A percentile compares a stretch with the other conserved stretches of the same genome.
These are phyloP conservation scores for Neoaliturus tenellus DNA, from an alignment of 2,888 invertebrate genomes.

Conservation along the genomic window DNA sequence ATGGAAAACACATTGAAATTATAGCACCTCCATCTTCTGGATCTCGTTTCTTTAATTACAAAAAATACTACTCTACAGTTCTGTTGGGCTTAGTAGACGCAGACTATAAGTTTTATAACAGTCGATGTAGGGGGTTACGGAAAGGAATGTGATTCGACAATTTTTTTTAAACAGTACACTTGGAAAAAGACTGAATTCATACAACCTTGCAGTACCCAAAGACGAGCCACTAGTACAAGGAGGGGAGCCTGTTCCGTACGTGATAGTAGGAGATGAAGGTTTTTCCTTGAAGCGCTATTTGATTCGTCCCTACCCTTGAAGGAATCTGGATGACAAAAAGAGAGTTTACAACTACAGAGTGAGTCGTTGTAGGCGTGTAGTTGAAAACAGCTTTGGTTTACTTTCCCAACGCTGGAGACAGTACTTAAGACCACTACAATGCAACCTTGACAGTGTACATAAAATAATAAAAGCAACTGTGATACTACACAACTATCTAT, in stretches of 20 bases:
- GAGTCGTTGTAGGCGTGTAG: neutral
- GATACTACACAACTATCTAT: neutral
- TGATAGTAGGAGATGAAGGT: conserved; percentile 49
- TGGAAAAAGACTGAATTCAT: neutral
- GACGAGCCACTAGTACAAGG: neutral
- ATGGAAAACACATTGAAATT: no score
- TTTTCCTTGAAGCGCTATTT: neutral
- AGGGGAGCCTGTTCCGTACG: conserved; percentile 2
- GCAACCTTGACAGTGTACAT: neutral
- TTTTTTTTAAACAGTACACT: conserved; percentile 53
- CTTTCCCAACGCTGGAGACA: neutral
- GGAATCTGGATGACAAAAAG: neutral
- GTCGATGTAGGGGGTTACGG: conserved; percentile 56
- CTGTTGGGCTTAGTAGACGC: conserved; percentile 59
- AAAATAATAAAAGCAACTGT: neutral
- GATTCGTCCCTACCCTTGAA: no score
- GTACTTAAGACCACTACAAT: neutral
- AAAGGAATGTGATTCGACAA: conserved; percentile 57
- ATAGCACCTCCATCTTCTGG: no score
- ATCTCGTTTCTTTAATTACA: no score
- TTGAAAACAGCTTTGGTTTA: neutral
- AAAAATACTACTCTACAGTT: neutral
- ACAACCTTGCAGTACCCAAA: neutral
- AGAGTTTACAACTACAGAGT: neutral
- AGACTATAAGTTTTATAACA: conserved; percentile 56